Base-by-base conservation (phyloP, 2,888 invertebrate species). In the Geotrupes spiniger region DNA sequence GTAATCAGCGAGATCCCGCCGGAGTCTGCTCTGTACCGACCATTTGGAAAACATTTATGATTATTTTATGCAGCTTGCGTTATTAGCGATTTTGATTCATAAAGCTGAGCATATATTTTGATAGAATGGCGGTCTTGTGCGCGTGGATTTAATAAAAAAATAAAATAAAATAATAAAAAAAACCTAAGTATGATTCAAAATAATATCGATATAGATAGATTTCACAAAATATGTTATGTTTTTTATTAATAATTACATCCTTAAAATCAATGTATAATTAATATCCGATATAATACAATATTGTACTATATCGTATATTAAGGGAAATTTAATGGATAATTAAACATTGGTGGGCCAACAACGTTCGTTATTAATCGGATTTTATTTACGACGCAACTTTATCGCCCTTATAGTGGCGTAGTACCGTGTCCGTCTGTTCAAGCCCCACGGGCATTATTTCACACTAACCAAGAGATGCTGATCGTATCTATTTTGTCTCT, bases 371-470 rank as follows among this genome's bases (percentile, higher is more conserved):
- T 58, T 58, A 60, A 59, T 59, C 57, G 52, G 50, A 41, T 53
- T 56, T 60, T 58, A 56, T 53, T 54, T 53, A 51, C 48, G 42
- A 47, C 36, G 46, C 44, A 47, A 53, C 51, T 52, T 57, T 56
- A 36, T 57, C 53, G 46, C 53, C 55, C 55, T 51, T 51, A 51
- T 52, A 49, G 49, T 44, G 47, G 51, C 46, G 46, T 46, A 48
- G 49, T 42, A 44, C 47, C 48, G 31, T 41, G 42, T 36, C 33
- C 52, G 54, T 49, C 40, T 45, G 53, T 58, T 53, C 54, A 55
- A 59, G 68, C 71, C 68, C 70, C 48, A 33, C 51, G 67, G 69
- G 71, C 64, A 68, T 72, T 72, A 69, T 72, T 71, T 71, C 69
- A 65, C 69, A 65, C 68, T 68, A 68, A 69, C 66, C 62, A 63